Base-by-base conservation (phyloP, 2,888 invertebrate species). In the Pristionchus japonicus region DNA sequence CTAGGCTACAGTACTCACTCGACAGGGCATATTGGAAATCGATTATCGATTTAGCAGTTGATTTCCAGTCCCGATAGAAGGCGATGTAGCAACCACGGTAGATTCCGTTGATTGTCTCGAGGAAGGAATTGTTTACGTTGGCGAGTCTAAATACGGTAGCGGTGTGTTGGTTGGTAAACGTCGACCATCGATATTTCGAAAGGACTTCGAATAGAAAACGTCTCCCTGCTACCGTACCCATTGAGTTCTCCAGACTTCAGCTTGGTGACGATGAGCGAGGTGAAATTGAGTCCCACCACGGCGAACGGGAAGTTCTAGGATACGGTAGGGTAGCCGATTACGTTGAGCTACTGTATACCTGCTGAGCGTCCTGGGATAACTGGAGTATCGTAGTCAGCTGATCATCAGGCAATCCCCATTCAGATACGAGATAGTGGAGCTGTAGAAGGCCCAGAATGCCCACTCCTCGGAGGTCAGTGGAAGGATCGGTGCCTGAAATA, bases 201-300 rank as follows among this genome's bases (percentile, higher is more conserved):
- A n/a, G n/a, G 6, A 23, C 57, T 2, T 23, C 9, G 57, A n/a
- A 1, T 57, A n/a, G 57, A n/a, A 57, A 57, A 57, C 57, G 52
- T 52, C 34, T 9, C 67, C 15, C 57, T 57, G 57, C 17, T 11
- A 34, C 49, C 52, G 83, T 37, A 95, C 95, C 94, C 95, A 92
- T 96, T 96, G 13, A 96, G 93, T 34, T 94, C 90, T 37, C 95
- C 95, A 90, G 95, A 95, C 82, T 95, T 92, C 31, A 96, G 93
- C 27, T 95, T 93, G 91, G 95, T 95, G 40, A 96, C 91, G 27
- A 95, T 95, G 47, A 96, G 95, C 88, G 95, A 94, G 13, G 96
- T 95, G 83, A 96, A 94, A 92, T 96, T 96, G 84, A 96, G 95
- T 83, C 95, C 95, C 94, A 96, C 95, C n/a, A 96, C 95, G 92